These are phyloP conservation scores for Dysmachus trigonus DNA, from an alignment of 2,888 invertebrate species.

Conservation along the genomic window DNA sequence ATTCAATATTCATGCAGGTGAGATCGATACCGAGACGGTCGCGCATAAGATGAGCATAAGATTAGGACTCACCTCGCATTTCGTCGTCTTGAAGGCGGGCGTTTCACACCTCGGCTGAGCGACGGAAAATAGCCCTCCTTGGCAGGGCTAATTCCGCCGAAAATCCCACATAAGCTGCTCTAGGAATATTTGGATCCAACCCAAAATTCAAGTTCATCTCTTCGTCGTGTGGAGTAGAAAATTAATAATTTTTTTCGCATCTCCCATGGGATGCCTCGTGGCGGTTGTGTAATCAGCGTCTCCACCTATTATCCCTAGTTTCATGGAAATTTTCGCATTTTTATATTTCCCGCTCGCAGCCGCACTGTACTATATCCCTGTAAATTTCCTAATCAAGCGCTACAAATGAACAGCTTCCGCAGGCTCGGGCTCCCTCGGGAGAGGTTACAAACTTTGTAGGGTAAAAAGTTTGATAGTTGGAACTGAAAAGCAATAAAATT, in stretches of 20 bases:
- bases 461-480: slow-evolving; percentile 18
- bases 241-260: not conserved
- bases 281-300: not conserved
- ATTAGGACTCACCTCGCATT: not conserved
- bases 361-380: not conserved
- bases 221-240: not conserved
- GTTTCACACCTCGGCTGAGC: not conserved
- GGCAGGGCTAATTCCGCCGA: not conserved
- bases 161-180: not conserved
- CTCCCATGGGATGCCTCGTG: not conserved
- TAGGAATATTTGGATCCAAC: not conserved
- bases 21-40: not conserved
- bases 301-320: not conserved
- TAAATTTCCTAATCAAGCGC: not conserved
- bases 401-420: not conserved
- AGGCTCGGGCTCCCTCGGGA: not conserved
- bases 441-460: not conserved
- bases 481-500: slow-evolving; percentile 19
- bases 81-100: not conserved
- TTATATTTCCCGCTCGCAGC: not conserved
- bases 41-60: not conserved
- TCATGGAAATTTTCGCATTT: not conserved
- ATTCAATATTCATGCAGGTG: not conserved
- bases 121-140: not conserved
- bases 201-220: not conserved